phyloP scores from a whole-genome alignment of 2,797 vertebrate species.

The Lithobates sylvaticus region DNA sequence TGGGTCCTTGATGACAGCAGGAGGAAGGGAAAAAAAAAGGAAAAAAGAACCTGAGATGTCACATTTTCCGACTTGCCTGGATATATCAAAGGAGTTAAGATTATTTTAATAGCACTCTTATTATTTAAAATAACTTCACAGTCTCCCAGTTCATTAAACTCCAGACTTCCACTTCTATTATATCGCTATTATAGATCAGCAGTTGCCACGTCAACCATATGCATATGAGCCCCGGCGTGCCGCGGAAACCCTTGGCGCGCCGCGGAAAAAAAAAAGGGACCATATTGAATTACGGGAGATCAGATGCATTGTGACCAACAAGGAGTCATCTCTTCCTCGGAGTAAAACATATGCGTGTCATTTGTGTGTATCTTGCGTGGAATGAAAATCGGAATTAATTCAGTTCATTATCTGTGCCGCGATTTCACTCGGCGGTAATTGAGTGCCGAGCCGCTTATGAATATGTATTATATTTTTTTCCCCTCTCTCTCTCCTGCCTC shows the following conservation, averaged over 20 bases:
- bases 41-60: not conserved
- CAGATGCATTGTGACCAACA: conserved; percentile 24
- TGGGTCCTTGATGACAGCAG: not conserved
- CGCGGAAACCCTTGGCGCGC: not conserved
- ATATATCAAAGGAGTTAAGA: not conserved
- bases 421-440: conserved; percentile 75
- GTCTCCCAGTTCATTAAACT: not conserved
- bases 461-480: conserved; percentile 71
- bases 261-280: conserved; percentile 18
- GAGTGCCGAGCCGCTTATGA: conserved; percentile 73
- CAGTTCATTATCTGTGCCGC: conserved; percentile 70
- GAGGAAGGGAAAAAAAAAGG: not conserved
- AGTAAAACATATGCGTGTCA: conserved; percentile 51
- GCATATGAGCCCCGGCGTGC: not conserved
- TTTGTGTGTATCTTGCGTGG: conserved; percentile 65
- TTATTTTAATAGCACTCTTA: not conserved
- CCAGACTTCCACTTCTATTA: not conserved
- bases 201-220: not conserved
- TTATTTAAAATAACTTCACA: not conserved
- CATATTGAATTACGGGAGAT: conserved; percentile 9
- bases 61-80: not conserved
- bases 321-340: conserved; percentile 48
- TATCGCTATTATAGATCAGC: not conserved
- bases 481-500: conserved; percentile 52
- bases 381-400: conserved; percentile 75